Evolutionary conservation across 2,113 vertebrate species (phyloP), one percentile per base, ranked within the genome.

Genomic region (Steatornis caripensis): DNA sequence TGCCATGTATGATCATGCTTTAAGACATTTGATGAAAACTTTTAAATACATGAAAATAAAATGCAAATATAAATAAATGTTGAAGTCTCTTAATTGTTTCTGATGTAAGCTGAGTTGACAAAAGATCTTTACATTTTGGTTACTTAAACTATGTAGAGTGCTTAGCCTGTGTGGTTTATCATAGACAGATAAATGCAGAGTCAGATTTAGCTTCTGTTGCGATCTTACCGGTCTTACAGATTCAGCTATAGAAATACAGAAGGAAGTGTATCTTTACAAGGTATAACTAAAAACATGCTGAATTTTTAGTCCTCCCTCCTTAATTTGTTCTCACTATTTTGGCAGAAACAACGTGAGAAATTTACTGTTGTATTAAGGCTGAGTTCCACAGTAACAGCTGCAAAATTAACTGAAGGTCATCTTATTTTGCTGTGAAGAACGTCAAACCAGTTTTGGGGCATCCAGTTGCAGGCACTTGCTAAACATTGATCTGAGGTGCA

Each of bases 1-100:
- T 94, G 32, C 48, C 70, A 71, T 84, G 58, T 84, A 41, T 72
- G 58, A 66, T 72, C 71, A 75, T 77, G 29, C 54, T 81, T 94
- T 78, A 48, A 87, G 45, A 77, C 46, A 36, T 60, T 71, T 83
- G 61, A 66, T 75, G 66, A 89, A n/a, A n/a, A 43, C 69, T 87
- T 94, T 34, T 58, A 78, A 87, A 81, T 75, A 61, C 46, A 45
- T 82, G 53, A 85, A 80, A 96, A 96, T 95, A 95, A 97, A 97
- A 82, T 77, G 76, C 34, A 87, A 62, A 81, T 61, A 20, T 36
- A 57, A 78, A 48, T 45, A 78, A 43, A 49, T 4, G 12, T 65
- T 92, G 57, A 85, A 77, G 10, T 5, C 19, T 90, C 41, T 88
- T 48, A 90, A 70, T 77, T 94, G 53, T 22, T 79, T 78, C n/a